Evolutionary conservation across 1,140 invertebrate genomes (phyloP), one percentile per base, ranked within the genome.

Genomic region (Rhysida immarginata): DNA sequence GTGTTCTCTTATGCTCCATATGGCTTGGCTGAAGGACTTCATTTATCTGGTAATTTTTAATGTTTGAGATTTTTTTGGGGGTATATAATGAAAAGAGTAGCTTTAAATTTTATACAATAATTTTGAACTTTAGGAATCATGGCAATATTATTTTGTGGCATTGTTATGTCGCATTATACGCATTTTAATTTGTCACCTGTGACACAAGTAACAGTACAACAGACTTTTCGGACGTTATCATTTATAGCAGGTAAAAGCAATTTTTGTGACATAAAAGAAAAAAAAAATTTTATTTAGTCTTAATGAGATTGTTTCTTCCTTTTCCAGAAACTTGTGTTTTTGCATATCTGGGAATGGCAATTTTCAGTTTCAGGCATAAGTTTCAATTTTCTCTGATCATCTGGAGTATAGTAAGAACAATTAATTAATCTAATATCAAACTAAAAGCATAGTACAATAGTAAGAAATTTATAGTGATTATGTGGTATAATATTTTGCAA

Each of bases 131-230:
- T 35, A 86, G 91, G 93, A 57, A 99, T 99, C 43, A 99, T 99
- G 96, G 94, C 96, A 16, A 99, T 99, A 64, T 73, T 99, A 57
- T 97, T 98, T 68, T 96, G 93, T 75, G 96, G 95, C 1, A 93
- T 99, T 66, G 93, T 96, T 0, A 99, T 99, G 96, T 97, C 94
- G 0, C 96, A 99, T 70, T 99, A 99, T 65, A 98, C 95, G 18
- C 96, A 99, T 77, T 94, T 91, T 64, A 99, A 99, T 72, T 72
- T 99, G 16, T 98, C 95, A 1, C 96, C 95, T 20, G 86, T 99
- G 2, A 96, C 95, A 14, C 95, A 99, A 75, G 96, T 99, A 8
- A 98, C 95, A 1, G 96, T 99, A 83, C 94, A 98, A 69, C 94
- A 98, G 71, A 97, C 94, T 1, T 94, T 99, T 79, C 79, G 96